A percentile compares a stretch with the other conserved stretches of the same genome.
Conservation (phyloP, 2,113 vertebrate species). For the Progne subis region DNA sequence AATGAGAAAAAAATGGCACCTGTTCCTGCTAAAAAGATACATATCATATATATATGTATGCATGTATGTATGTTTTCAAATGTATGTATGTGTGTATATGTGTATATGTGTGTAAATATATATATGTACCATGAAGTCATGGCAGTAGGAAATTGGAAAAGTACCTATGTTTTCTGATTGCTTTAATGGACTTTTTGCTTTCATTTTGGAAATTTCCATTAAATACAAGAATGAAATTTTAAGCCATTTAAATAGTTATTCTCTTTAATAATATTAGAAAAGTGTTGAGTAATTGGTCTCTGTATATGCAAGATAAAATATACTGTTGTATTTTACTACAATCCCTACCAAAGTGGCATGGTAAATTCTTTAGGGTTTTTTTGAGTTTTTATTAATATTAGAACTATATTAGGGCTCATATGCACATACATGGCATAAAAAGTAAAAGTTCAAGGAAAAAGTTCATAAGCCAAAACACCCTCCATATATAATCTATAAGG, state of each 20-base stretch:
- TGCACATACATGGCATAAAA: not conserved
- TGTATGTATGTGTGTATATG: fast-evolving
- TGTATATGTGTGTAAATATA: not conserved
- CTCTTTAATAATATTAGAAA: not conserved
- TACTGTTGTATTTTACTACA: not conserved
- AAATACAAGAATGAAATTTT: not conserved
- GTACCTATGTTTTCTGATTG: not conserved
- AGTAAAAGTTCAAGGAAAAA: not conserved
- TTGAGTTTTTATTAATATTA: not conserved
- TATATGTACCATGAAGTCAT: not conserved
- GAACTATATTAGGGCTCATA: not conserved
- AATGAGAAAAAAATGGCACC: not conserved
- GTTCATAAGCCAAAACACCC: fast-evolving
- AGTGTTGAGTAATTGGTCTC: not conserved
- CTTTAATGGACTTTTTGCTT: not conserved
- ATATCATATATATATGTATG: too few relatives aligned
- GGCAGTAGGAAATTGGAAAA: not conserved
- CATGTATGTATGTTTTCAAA: too few relatives aligned
- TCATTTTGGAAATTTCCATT: not conserved
- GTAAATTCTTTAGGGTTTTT: not conserved
- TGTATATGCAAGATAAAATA: not conserved
- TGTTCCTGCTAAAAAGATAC: not conserved
- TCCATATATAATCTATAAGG: not conserved
- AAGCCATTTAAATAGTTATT: not conserved
- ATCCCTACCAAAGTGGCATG: not conserved